Conservation (phyloP, 2,797 vertebrate genomes). For the Danionella dracula region DNA sequence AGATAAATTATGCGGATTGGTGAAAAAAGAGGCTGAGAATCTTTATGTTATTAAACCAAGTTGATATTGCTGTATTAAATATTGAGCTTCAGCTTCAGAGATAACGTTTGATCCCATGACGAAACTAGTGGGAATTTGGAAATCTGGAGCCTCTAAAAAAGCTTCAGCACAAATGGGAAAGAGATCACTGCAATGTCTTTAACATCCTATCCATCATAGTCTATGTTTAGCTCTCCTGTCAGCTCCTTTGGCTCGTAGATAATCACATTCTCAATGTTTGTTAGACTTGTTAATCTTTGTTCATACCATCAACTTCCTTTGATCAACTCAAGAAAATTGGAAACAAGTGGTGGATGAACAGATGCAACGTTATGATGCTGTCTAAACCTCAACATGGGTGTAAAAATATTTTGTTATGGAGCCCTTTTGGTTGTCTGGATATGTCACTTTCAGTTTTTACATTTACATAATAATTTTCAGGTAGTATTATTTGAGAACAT, state of each 20-base stretch:
- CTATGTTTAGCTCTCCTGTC: not conserved
- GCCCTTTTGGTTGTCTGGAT: too few species aligned
- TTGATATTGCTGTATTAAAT: constrained; percentile 46
- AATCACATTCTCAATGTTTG: too few species aligned
- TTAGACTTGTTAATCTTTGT: too few species aligned
- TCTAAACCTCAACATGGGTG: too few species aligned
- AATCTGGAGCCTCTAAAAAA: not conserved
- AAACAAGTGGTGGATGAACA: too few species aligned
- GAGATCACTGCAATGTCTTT: not conserved
- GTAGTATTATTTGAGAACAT: too few species aligned
- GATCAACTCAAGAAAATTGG: too few species aligned
- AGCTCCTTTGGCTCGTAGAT: not conserved
- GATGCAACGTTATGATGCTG: too few species aligned
- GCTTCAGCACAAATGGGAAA: not conserved
- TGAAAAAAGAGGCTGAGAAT: constrained; percentile 1
- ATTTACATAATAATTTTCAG: too few species aligned
- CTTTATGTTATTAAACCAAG: constrained; percentile 39
- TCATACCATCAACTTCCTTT: too few species aligned
- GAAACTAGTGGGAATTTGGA: constrained; percentile 3
- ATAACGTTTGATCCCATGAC: constrained; percentile 9
- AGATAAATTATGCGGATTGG: constrained; percentile 38
- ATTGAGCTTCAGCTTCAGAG: constrained; percentile 25
- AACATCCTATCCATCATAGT: not conserved
- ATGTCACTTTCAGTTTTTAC: too few species aligned
- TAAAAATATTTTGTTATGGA: too few species aligned